Evolutionary conservation across 2,888 invertebrate genomes (phyloP).

Genomic region (Apamea anceps): DNA sequence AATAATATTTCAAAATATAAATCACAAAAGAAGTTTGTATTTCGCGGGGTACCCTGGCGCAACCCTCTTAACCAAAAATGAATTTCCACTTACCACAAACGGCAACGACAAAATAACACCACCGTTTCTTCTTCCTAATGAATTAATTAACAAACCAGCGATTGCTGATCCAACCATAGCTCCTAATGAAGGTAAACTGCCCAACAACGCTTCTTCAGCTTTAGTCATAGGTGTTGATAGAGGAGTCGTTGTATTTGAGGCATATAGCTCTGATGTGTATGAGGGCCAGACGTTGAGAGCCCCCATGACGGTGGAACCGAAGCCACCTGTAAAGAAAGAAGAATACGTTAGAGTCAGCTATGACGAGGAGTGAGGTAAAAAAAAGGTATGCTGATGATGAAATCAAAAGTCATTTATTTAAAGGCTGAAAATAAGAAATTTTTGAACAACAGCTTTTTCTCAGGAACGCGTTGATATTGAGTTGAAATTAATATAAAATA

Average conservation of each 20-base stretch:
- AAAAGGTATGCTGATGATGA: neutral
- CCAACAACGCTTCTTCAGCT: constrained; percentile 88
- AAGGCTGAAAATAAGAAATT: too few species aligned
- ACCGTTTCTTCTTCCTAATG: constrained; percentile 88
- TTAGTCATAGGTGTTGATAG: constrained; percentile 84
- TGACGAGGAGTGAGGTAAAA: neutral
- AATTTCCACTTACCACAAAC: constrained; percentile 76
- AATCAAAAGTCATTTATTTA: neutral
- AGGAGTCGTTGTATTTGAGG: constrained; percentile 81
- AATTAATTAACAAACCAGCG: constrained; percentile 85
- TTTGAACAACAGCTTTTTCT: neutral
- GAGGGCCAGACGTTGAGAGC: constrained; percentile 90
- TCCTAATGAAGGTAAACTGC: constrained; percentile 89
- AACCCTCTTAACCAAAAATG: neutral
- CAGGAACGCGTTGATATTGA: neutral
- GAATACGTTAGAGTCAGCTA: neutral
- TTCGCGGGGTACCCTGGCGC: too few species aligned
- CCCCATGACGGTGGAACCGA: constrained; percentile 78
- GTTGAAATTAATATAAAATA: neutral
- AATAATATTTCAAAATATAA: neutral
- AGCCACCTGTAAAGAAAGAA: constrained; percentile 74
- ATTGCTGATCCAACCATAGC: constrained; percentile 87
- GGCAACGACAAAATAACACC: constrained; percentile 89
- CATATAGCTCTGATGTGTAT: constrained; percentile 86
- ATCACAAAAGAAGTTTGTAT: neutral